Evolutionary conservation across 2,888 invertebrate species (phyloP).

Genomic region (Pocota personata): DNA sequence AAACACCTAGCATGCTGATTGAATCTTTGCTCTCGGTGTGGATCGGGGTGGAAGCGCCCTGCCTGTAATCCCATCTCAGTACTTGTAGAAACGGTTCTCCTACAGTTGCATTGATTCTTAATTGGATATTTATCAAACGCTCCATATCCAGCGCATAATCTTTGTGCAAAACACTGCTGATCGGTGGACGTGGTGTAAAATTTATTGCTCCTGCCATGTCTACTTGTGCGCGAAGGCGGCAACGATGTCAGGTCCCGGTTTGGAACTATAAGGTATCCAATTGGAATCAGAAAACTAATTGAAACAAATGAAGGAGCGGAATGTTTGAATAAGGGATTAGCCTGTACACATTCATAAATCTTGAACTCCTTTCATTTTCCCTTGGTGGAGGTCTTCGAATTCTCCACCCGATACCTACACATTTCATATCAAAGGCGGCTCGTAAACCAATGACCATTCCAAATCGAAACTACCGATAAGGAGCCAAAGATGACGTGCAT

Average conservation of each 20-base stretch:
- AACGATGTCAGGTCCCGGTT: conserved; percentile 55
- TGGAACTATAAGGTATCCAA: conserved; percentile 49
- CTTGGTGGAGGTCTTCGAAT: neutral
- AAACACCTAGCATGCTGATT: conserved; percentile 69
- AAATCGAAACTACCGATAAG: conserved; percentile 51
- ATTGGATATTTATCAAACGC: conserved; percentile 71
- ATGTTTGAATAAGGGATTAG: conserved; percentile 68
- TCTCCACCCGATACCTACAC: neutral
- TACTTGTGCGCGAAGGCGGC: conserved; percentile 58
- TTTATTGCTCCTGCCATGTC: conserved; percentile 66
- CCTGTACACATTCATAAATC: conserved; percentile 51
- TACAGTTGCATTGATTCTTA: conserved; percentile 63
- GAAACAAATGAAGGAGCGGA: conserved; percentile 62
- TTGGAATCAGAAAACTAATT: conserved; percentile 67
- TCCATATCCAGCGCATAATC: conserved; percentile 59
- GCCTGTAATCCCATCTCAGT: neutral
- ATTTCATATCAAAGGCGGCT: conserved; percentile 63
- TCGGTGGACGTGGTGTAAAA: conserved; percentile 46
- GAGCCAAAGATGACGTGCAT: conserved; percentile 60
- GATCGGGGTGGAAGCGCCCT: conserved; percentile 29
- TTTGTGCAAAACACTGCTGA: conserved; percentile 55
- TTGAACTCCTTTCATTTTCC: conserved; percentile 36
- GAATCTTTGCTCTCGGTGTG: conserved; percentile 51
- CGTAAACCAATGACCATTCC: conserved; percentile 55
- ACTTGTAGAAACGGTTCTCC: neutral